Evolutionary conservation across 2,797 vertebrate genomes (phyloP).

Genomic region (Menidia menidia): DNA sequence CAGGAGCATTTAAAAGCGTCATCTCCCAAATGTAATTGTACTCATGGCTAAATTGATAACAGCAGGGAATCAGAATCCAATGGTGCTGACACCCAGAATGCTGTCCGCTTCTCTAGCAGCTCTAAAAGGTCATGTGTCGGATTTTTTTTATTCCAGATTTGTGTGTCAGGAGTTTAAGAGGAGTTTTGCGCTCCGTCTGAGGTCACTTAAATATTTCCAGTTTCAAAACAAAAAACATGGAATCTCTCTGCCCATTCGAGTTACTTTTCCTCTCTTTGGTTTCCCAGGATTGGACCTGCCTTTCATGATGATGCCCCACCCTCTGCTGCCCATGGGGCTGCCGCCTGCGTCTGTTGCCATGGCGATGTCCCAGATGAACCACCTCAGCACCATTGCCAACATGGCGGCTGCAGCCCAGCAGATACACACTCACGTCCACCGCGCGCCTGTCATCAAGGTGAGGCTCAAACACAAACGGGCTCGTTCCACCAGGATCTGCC

Average conservation of each 20-base stretch:
- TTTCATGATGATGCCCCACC: slow-evolving; percentile 98
- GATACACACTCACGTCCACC: slow-evolving; percentile 87
- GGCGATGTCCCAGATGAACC: slow-evolving; percentile 99
- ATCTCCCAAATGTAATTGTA: neutral
- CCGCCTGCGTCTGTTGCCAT: slow-evolving; percentile 95
- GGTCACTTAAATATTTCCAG: neutral
- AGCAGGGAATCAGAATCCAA: neutral
- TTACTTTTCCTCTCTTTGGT: neutral
- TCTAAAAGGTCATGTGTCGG: no score
- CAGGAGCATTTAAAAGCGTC: neutral
- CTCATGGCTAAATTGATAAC: neutral
- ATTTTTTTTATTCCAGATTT: no score
- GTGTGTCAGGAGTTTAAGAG: neutral
- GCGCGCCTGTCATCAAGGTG: slow-evolving; percentile 93
- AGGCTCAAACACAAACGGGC: slow-evolving; percentile 9
- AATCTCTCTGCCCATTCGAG: neutral
- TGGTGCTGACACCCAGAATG: neutral
- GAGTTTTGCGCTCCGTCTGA: neutral
- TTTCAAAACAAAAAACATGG: neutral
- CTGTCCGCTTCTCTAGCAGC: no score
- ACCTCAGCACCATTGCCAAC: slow-evolving; percentile 95
- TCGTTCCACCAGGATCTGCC: slow-evolving; percentile 39
- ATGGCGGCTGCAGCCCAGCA: slow-evolving; percentile 94
- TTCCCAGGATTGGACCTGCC: slow-evolving; percentile 91
- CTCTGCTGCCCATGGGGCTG: slow-evolving; percentile 93